phyloP scores from a whole-genome alignment of 64 coral and sea anemone genomes.

The Stylophora pistillata region DNA sequence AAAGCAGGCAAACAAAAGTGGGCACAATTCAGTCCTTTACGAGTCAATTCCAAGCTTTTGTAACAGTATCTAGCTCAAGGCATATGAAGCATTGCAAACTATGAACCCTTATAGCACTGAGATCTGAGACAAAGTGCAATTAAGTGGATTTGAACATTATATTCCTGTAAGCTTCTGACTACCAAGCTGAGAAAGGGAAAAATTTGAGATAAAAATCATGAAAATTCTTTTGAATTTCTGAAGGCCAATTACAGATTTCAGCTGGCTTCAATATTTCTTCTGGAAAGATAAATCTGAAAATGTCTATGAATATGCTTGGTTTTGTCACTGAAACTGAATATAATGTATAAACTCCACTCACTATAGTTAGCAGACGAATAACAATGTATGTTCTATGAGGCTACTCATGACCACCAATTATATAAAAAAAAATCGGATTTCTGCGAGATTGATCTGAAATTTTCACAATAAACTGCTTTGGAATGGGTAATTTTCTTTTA shows the following conservation, averaged over 20 bases:
- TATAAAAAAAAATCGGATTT: neutral
- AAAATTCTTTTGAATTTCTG: neutral
- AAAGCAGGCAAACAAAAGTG: neutral
- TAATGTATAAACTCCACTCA: neutral
- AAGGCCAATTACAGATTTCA: too few species aligned
- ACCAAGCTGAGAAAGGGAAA: neutral
- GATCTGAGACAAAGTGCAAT: neutral
- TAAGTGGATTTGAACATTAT: slow-evolving; percentile 7
- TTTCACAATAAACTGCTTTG: neutral
- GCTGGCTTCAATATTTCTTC: neutral
- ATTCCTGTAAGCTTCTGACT: neutral
- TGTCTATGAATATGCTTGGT: neutral
- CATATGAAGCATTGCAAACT: neutral
- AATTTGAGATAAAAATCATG: neutral
- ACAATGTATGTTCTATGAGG: neutral
- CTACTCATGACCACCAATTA: neutral
- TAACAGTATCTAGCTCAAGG: neutral
- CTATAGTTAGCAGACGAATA: neutral
- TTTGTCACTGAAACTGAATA: neutral
- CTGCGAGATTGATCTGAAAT: too few species aligned
- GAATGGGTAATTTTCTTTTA: neutral
- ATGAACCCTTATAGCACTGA: neutral
- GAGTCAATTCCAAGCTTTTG: neutral
- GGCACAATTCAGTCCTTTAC: neutral
- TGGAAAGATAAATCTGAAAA: neutral